Evolutionary conservation across 2,888 invertebrate species (phyloP).

Genomic region (Dryococelus australis): DNA sequence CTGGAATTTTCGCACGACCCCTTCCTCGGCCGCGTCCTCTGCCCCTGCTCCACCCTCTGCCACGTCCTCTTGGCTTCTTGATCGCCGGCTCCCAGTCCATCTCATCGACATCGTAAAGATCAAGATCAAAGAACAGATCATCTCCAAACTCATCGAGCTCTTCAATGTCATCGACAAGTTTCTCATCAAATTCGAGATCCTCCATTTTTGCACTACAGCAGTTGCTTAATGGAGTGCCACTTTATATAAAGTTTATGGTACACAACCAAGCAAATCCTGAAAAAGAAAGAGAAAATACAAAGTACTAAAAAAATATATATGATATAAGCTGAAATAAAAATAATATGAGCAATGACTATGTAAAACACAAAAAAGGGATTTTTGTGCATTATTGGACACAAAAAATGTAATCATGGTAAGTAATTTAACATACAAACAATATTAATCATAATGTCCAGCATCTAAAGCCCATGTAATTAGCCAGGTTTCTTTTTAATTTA

Average conservation of each 20-base stretch:
- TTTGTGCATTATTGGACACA: too few relatives aligned
- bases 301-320: too few relatives aligned
- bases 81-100: neutral
- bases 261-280: too few relatives aligned
- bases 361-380: too few relatives aligned
- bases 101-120: neutral
- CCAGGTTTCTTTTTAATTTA: too few relatives aligned
- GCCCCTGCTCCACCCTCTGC: neutral
- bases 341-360: too few relatives aligned
- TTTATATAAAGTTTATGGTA: neutral
- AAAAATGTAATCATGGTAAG: too few relatives aligned
- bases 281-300: too few relatives aligned
- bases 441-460: too few relatives aligned
- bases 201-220: neutral
- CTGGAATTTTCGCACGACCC: neutral
- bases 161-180: neutral
- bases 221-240: neutral
- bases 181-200: constrained; percentile 7
- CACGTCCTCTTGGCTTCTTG: neutral
- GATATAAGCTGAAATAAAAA: too few relatives aligned
- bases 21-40: neutral
- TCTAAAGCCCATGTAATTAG: too few relatives aligned
- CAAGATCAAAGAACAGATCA: neutral
- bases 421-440: too few relatives aligned
- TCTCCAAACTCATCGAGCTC: constrained; percentile 9